Percentiles rank a stretch among this genome's conserved stretches.
Evolutionary conservation across 2,113 vertebrate species (phyloP).

Genomic region (Barbus barbus): DNA sequence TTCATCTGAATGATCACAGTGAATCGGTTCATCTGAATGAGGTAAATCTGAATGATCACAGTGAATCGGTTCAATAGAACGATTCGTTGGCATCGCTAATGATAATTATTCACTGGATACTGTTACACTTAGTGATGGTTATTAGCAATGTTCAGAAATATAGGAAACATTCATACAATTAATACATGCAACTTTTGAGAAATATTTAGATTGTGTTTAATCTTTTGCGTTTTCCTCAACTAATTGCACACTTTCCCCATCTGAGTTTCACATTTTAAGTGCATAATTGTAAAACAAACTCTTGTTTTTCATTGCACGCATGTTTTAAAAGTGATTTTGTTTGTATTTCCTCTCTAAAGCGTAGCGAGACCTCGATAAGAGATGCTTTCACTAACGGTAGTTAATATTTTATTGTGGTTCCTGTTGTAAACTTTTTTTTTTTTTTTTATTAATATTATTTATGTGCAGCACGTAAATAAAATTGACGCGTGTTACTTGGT

Average conservation of each 20-base stretch:
- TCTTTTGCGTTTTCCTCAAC: not conserved
- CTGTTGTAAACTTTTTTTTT: not conserved
- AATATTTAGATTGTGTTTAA: too few species aligned
- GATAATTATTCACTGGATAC: not conserved
- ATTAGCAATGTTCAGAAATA: not conserved
- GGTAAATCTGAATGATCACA: too few species aligned
- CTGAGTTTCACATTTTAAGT: not conserved
- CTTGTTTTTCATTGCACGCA: not conserved
- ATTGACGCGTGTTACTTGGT: fast-evolving
- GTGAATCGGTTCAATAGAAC: not conserved
- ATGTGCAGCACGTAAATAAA: not conserved
- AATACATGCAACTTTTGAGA: not conserved
- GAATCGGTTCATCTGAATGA: not conserved
- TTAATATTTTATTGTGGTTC: not conserved
- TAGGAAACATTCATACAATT: not conserved
- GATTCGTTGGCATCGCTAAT: not conserved
- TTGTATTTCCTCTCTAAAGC: not conserved
- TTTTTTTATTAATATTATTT: too few species aligned
- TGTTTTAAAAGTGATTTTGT: not conserved
- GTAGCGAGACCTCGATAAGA: not conserved
- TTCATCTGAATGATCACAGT: too few species aligned
- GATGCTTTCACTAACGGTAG: not conserved
- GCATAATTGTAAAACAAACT: not conserved
- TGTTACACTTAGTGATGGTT: not conserved
- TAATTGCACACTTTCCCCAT: not conserved